phyloP scores from a whole-genome alignment of 2,888 invertebrate genomes.

The Cryptocephalus primarius region DNA sequence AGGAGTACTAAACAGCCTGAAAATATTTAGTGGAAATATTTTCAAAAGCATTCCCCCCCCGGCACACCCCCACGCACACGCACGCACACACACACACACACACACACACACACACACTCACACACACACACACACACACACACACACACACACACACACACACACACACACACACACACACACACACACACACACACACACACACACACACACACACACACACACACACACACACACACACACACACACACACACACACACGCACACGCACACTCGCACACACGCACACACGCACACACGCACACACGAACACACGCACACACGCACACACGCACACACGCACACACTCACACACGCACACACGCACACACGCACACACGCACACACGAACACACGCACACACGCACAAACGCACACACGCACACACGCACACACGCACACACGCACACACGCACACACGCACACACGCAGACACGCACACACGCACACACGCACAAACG shows the following conservation, averaged over 20 bases:
- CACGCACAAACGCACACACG: no score
- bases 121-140: conserved; percentile 2
- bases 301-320: neutral
- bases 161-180: conserved; percentile 1
- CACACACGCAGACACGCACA: no score
- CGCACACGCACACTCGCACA: neutral
- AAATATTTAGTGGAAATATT: no score
- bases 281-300: neutral
- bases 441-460: conserved; percentile 1
- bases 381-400: neutral
- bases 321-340: neutral
- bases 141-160: conserved; percentile 1
- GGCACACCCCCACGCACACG: no score
- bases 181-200: neutral
- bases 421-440: no score
- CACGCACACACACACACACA: no score
- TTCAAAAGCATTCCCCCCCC: no score
- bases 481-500: neutral
- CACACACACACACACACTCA: neutral
- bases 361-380: no score
- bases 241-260: neutral
- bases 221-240: no score
- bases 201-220: no score
- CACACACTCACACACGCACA: neutral
- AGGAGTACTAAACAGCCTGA: no score